Evolutionary conservation across 2,888 invertebrate species (phyloP).

Genomic region (Neocrepidodera transversa): DNA sequence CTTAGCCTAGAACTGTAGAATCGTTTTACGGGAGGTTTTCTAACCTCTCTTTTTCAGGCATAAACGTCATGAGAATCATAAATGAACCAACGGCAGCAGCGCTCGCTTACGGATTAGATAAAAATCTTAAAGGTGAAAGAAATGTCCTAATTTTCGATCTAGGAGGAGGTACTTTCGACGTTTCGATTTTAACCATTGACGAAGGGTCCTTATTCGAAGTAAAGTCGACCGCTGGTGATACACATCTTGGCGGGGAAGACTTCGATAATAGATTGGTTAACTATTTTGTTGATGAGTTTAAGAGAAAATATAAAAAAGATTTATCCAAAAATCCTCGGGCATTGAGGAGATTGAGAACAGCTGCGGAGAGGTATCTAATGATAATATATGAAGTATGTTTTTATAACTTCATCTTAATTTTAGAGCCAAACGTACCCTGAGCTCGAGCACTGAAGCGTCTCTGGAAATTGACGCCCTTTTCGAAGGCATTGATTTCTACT

Average conservation of each 20-base stretch:
- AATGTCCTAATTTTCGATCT: conserved; percentile 74
- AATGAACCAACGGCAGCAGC: conserved; percentile 71
- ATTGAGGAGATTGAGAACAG: conserved; percentile 73
- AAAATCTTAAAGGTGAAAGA: conserved; percentile 45
- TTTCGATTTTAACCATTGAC: conserved; percentile 82
- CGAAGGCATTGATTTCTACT: conserved; percentile 77
- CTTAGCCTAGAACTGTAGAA: background rate
- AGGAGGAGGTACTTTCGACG: conserved; percentile 77
- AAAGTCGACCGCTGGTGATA: conserved; percentile 83
- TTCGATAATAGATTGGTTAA: conserved; percentile 68
- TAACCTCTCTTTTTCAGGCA: conserved; percentile 55
- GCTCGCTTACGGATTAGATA: conserved; percentile 46
- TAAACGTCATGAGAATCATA: conserved; percentile 82
- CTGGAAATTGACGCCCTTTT: conserved; percentile 27
- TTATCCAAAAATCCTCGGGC: conserved; percentile 67
- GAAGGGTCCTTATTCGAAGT: conserved; percentile 85
- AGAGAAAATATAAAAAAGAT: conserved; percentile 76
- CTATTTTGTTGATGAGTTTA: conserved; percentile 74
- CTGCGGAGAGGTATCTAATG: conserved; percentile 66
- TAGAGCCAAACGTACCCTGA: conserved; percentile 77
- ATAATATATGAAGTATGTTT: conserved; percentile 36
- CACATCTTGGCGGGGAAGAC: conserved; percentile 82
- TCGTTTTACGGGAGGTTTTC: background rate
- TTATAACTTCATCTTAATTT: background rate
- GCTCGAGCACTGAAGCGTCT: conserved; percentile 71